Evolutionary conservation across 2,113 vertebrate species (phyloP).

Genomic region (Nymphicus hollandicus): DNA sequence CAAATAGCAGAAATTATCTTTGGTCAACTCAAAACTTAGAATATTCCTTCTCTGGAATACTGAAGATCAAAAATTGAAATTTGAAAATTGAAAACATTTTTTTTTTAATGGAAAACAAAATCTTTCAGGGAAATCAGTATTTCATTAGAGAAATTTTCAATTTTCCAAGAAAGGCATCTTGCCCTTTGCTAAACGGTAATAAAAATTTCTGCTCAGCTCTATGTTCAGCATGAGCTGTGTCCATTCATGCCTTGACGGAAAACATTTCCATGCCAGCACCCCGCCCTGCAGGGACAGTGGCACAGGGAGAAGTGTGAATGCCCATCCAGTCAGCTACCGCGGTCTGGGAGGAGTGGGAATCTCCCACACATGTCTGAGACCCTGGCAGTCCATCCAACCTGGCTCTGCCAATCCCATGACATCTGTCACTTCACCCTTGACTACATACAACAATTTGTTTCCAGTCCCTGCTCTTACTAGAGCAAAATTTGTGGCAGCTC

Average conservation of each 20-base stretch:
- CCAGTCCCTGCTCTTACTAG: neutral
- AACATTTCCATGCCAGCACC: neutral
- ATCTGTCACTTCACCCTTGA: neutral
- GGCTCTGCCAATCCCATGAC: too few relatives aligned
- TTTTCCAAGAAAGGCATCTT: neutral
- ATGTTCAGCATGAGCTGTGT: neutral
- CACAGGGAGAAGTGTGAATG: fast-evolving
- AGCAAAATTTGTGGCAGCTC: neutral
- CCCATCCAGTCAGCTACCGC: neutral
- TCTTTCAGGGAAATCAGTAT: neutral
- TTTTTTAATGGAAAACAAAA: neutral
- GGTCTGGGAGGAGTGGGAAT: neutral
- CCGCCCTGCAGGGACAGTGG: fast-evolving
- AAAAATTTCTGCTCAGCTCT: neutral
- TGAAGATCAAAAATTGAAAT: neutral
- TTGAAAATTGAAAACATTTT: too few relatives aligned
- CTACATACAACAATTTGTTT: neutral
- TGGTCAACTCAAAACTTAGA: neutral
- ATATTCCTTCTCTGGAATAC: neutral
- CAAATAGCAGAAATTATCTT: neutral
- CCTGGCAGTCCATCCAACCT: neutral
- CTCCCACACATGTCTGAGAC: neutral
- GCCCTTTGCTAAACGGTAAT: neutral
- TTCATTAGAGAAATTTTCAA: neutral
- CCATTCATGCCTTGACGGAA: neutral